Percentiles rank a stretch among this genome's conserved stretches.
Conservation (phyloP, 2,888 invertebrate species). For the Dromius quadrimaculatus region DNA sequence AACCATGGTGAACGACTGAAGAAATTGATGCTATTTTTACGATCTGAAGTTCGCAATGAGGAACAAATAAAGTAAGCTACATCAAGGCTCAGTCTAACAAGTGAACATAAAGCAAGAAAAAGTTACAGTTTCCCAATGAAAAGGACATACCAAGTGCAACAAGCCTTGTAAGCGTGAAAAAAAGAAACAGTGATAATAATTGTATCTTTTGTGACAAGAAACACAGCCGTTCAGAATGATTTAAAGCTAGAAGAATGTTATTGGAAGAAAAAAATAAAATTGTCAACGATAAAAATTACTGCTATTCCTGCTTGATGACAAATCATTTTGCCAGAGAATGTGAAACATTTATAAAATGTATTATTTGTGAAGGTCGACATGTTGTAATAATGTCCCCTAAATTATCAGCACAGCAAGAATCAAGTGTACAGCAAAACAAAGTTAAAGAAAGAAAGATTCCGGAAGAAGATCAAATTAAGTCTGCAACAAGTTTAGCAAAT, state of each 20-base stretch:
- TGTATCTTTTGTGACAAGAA: conserved; percentile 12
- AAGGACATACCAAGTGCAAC: not conserved
- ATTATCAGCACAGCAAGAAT: not conserved
- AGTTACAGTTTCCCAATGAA: not conserved
- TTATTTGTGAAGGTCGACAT: too few species aligned
- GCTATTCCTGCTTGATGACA: not conserved
- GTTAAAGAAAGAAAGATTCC: too few species aligned
- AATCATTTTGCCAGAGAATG: not conserved
- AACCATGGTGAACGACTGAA: not conserved
- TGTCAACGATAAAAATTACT: not conserved
- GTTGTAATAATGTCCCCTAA: too few species aligned
- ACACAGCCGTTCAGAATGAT: not conserved
- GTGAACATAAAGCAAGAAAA: not conserved
- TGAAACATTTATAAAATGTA: not conserved
- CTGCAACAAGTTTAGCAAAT: too few species aligned
- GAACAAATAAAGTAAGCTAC: not conserved
- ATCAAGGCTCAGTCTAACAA: not conserved
- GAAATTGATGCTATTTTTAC: not conserved
- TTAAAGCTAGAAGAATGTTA: too few species aligned
- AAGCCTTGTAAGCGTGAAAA: not conserved
- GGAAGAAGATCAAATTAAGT: not conserved
- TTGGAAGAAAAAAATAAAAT: too few species aligned
- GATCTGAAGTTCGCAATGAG: not conserved
- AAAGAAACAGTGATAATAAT: not conserved
- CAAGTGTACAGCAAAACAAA: not conserved